These are phyloP conservation scores for Pachypsylla venusta DNA, from an alignment of 1,140 invertebrate species.

Conservation along the genomic window DNA sequence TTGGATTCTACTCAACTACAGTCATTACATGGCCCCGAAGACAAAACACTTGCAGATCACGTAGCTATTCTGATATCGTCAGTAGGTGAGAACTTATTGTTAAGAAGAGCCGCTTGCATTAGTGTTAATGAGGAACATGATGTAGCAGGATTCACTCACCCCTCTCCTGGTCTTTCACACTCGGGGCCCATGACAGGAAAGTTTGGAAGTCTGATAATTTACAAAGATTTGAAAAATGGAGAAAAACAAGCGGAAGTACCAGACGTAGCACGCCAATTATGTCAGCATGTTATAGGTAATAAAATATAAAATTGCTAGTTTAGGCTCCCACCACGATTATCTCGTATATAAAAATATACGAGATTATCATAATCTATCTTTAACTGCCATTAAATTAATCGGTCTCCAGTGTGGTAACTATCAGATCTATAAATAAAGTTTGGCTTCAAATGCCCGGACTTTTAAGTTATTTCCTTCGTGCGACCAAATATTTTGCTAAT, in stretches of 20 bases:
- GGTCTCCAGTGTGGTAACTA: too few species aligned
- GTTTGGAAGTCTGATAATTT: constrained; percentile 65
- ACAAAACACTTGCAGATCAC: constrained; percentile 58
- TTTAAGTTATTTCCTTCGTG: too few species aligned
- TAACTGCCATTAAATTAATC: too few species aligned
- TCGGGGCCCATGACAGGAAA: constrained; percentile 49
- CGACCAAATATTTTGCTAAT: too few species aligned
- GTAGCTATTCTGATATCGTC: constrained; percentile 66
- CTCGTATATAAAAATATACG: too few species aligned
- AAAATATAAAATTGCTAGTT: neutral
- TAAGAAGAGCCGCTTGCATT: constrained; percentile 58
- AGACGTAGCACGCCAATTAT: constrained; percentile 51
- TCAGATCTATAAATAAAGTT: too few species aligned
- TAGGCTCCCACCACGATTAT: neutral
- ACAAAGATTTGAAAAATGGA: constrained; percentile 30
- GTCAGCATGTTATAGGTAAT: constrained; percentile 76
- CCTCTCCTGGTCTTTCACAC: constrained; percentile 35
- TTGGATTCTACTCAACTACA: constrained; percentile 50
- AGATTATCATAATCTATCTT: too few species aligned
- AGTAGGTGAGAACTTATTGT: constrained; percentile 76
- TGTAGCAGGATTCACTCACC: constrained; percentile 57
- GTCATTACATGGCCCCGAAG: constrained; percentile 40
- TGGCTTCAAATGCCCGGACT: too few species aligned
- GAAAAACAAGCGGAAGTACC: constrained; percentile 30
- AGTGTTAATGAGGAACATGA: constrained; percentile 40